phyloP scores from a whole-genome alignment of 2,888 invertebrate genomes.

The Arrhopalites spinosus region DNA sequence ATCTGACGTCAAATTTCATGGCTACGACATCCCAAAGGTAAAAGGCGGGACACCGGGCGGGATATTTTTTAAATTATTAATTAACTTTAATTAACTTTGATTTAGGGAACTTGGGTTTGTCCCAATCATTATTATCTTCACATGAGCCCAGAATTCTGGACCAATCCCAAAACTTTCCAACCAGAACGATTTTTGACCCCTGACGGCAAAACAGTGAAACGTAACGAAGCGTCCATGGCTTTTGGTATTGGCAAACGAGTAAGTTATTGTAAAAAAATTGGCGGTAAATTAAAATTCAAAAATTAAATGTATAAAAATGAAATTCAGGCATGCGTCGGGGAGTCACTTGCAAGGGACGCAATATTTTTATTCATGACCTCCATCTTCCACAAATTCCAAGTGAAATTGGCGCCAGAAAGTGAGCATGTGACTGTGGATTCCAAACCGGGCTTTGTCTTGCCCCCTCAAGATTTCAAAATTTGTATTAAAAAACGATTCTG shows the following conservation, averaged over 20 bases:
- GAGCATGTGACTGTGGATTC: neutral
- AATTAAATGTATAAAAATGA: neutral
- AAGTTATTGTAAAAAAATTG: neutral
- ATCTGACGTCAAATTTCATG: neutral
- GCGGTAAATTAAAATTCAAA: neutral
- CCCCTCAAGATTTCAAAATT: neutral
- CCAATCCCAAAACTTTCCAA: neutral
- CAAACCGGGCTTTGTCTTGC: neutral
- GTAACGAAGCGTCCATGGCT: neutral
- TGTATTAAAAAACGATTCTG: neutral
- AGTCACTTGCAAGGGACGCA: neutral
- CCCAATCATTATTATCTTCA: neutral
- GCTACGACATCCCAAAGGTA: slow-evolving; percentile 3
- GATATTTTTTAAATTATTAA: no score
- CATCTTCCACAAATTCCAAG: neutral
- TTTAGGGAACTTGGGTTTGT: neutral
- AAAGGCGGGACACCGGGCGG: no score
- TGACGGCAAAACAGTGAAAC: neutral
- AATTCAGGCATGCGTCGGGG: neutral
- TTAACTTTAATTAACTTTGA: no score
- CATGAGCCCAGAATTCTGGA: neutral
- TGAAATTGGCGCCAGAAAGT: neutral
- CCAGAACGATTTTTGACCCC: neutral
- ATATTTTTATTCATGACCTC: slow-evolving; percentile 8
- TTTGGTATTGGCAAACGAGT: slow-evolving; percentile 10